Evolutionary conservation across 2,797 vertebrate genomes (phyloP), one percentile per base, ranked within the genome.

Genomic region (Iguana delicatissima): DNA sequence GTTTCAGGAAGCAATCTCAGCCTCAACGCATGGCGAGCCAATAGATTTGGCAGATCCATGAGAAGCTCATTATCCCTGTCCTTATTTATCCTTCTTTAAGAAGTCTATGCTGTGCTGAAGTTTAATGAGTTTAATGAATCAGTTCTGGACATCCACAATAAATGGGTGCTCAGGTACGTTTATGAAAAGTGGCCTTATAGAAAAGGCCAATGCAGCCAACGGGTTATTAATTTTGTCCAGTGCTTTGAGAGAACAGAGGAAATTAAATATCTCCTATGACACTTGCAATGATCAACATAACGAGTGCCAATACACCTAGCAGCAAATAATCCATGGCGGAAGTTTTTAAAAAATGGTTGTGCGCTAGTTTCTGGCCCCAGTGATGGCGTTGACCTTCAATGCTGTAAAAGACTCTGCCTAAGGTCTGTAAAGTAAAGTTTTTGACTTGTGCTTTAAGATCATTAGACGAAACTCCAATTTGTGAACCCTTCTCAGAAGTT

Each of bases 71-170:
- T 86, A 89, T 0, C 72, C 18, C 62, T 83, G 74, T 80, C 69
- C 82, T 86, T 90, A 90, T 67, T 82, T 90, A 59, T 92, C 83
- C 32, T 85, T 59, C 59, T 86, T 79, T 26, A 80, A 88, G 81
- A 74, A 64, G 0, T 62, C 80, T 92, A 10, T 18, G 24, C 86
- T 85, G 72, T 82, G 79, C 3, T 59, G 50, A 8, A 10, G 50
- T 4, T 93, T 42, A 88, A 88, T 88, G 59, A 4, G 38, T 59
- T 29, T 86, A 80, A 87, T 93, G 32, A 72, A 83, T 85, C 2
- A 0, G 0, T 3, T 38, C 12, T 91, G 6, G 2, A 55, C 88
- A 80, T n/a, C 1, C 3, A 9, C 87, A 92, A 92, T 89, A 76
- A 1, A 22, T 86, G 74, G 4, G 0, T 77, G 6, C 4, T 18